A percentile compares a stretch with the other conserved stretches of the same genome.
These are phyloP conservation scores for Urechis unicinctus DNA, from an alignment of 2,888 invertebrate genomes.

Conservation along the genomic window DNA sequence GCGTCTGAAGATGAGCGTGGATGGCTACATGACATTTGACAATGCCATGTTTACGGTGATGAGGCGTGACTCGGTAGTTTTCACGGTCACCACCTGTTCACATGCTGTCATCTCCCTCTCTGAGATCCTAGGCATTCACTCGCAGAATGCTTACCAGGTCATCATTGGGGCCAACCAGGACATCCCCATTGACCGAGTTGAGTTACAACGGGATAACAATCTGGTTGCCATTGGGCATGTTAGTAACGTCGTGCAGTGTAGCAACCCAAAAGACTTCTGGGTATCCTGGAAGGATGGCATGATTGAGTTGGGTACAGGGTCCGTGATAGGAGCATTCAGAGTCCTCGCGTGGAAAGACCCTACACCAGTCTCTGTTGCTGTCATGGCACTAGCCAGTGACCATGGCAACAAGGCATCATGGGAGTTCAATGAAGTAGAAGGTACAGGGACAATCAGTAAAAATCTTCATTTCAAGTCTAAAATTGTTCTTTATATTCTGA, in stretches of 20 bases:
- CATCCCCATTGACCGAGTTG: neutral
- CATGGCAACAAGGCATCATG: neutral
- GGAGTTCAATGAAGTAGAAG: too few species aligned
- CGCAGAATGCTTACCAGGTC: neutral
- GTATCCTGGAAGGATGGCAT: neutral
- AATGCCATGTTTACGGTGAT: neutral
- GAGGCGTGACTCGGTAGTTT: neutral
- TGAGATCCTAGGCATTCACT: neutral
- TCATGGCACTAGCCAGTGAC: neutral
- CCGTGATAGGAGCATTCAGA: neutral
- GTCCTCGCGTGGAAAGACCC: neutral
- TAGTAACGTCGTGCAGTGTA: neutral
- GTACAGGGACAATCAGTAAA: too few species aligned
- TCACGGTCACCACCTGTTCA: constrained; percentile 1
- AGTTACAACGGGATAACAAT: neutral
- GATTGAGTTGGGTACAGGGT: neutral
- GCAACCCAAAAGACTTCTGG: neutral
- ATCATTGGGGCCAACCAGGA: neutral
- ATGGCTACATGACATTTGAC: too few species aligned
- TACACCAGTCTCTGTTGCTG: neutral
- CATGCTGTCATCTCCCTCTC: neutral
- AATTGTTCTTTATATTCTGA: too few species aligned
- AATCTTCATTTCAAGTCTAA: too few species aligned
- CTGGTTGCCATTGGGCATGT: neutral
- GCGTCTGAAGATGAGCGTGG: neutral